Evolutionary conservation across 2,797 vertebrate genomes (phyloP), one percentile per base, ranked within the genome.

Genomic region (Bradypodion ventrale): DNA sequence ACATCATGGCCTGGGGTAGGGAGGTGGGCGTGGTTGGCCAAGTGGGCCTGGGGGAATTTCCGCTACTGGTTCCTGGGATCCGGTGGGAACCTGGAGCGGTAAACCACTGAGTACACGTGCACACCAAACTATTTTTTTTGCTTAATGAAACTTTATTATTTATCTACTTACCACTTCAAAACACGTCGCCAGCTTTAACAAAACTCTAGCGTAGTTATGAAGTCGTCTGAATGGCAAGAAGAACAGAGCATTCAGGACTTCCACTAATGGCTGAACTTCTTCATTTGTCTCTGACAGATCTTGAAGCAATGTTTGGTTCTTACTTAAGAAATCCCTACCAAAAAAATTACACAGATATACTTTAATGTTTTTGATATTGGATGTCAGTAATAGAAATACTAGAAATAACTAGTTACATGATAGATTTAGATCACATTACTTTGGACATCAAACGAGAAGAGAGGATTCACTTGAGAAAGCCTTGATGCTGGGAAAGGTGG

Each of bases 141-240:
- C 74, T 12, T 69, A 74, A 10, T n/a, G 65, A 81, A 82, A 68
- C 52, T 42, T 70, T 68, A 19, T 35, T 2, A 85, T 70, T 16
- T 75, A 89, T 42, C n/a, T 85, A 59, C 97, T 83, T 94, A 99
- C 98, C 97, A 97, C 97, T 96, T 99, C 98, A 86, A 98, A 99
- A 95, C 98, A 99, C 0, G 97, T 97, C 83, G 97, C 97, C 91
- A 99, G 97, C 92, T 99, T 99, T 52, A 99, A 96, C 89, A 99
- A 96, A 90, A 98, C 94, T 76, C 97, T 96, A 42, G 96, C 94
- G 27, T 99, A 99, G 83, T 97, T 96, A 68, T 97, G 97, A 75
- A 98, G 95, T 89, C 98, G 97, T 84, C 94, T 95, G 4, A 96
- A 87, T 0, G 98, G 98, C 89, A 98, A 96, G 94, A 98, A 97